Evolutionary conservation across 2,888 invertebrate genomes (phyloP), one percentile per base, ranked within the genome.

Genomic region (Ametastegia equiseti): DNA sequence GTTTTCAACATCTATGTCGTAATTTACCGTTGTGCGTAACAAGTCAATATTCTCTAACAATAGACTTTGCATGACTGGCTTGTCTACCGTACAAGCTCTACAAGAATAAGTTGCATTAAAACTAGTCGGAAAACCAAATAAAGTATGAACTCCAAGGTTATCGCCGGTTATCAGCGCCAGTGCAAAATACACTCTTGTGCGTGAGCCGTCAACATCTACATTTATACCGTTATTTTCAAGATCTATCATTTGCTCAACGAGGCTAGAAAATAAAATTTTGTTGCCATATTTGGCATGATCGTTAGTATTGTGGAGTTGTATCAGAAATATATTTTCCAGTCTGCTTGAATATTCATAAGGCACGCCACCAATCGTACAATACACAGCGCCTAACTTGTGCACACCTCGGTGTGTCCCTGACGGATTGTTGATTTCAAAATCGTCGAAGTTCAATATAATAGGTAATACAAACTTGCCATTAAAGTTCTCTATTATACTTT

Each of bases 351-450:
- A 83, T 42, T 83, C 69, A 2, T 69, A 33, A 9, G 84, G 82
- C 2, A 86, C 15, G 33, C 83, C 80, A 50, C 45, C 77, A 2
- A 85, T 57, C 15, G 84, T 67, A 71, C 80, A 84, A 47, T 85
- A 85, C n/a, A 83, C 63, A 23, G 82, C 86, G 9, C 85, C 82
- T 30, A 86, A 80, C 78, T 86, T 85, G 69, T 86, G 71, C 54
- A 82, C 73, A 60, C 83, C 80, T 50, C 36, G 57, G 19, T 83
- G 83, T 36, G 82, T 80, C 19, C 83, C 84, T 11, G 85, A 79
- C 15, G 83, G 81, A 65, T 86, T 85, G 60, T 85, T 86, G 9
- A 86, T 83, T 79, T 86, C 84, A 47, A 85, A 81, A 45, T 86
- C 85, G 42, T 85, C 85, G 57, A 82, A 84, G 81, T 80, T 84